Evolutionary conservation across 1,140 invertebrate genomes (phyloP), one percentile per base, ranked within the genome.

Genomic region (Zaprionus vittiger): DNA sequence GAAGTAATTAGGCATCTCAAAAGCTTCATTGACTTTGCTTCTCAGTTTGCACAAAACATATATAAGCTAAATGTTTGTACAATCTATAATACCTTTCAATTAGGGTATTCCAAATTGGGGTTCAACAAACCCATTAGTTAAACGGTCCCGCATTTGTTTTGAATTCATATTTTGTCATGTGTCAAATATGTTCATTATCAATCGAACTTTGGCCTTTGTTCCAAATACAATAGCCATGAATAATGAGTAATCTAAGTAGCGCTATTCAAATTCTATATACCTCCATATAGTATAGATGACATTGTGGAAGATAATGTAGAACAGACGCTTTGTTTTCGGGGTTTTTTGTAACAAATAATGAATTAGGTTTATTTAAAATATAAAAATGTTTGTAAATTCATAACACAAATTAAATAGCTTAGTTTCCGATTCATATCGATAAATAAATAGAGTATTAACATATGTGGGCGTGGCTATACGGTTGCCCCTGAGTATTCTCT

Each of bases 401-500:
- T 76, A 75, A 61, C 44, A 86, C 84, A 87, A 80, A 66, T 83
- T 78, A 80, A 82, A 80, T 80, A 83, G 74, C 81, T 83, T 83
- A 83, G 62, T 68, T 65, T 76, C 69, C 64, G 63, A 76, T 66
- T 77, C 41, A 69, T 69, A 73, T 54, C 41, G 73, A 84, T 87
- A 87, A 86, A 86, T 86, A 89, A 86, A 86, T 89, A 86, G 67
- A 76, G 60, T 64, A 83, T 80, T 89, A 86, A 89, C 83, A 86
- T 77, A 64, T 60, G 55, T 72, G 38, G 68, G 41, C 75, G 71
- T 68, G 69, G 68, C 64, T 79, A 14, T 68, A 63, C 54, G 64
- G 69, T 68, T 75, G 81, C 71, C 70, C 41, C 67, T 79, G 47
- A 47, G 20, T 63, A 67, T 72, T 71, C 38, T 49, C 54, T 38